These are phyloP conservation scores for Mythimna albipuncta DNA, from an alignment of 2,888 invertebrate species.

Conservation along the genomic window DNA sequence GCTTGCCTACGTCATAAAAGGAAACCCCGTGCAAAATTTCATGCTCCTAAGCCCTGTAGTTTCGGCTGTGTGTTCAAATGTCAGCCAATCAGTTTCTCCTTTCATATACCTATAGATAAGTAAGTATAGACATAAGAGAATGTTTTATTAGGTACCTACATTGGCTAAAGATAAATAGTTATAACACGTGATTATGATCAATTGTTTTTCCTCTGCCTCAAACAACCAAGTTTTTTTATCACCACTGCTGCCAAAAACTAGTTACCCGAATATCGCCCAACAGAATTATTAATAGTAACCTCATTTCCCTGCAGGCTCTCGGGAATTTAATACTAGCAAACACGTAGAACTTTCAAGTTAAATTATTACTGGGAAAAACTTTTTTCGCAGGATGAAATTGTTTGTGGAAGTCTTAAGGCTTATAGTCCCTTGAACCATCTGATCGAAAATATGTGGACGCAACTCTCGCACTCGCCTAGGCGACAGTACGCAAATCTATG, in stretches of 20 bases:
- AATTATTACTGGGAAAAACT: constrained; percentile 43
- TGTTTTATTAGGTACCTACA: neutral
- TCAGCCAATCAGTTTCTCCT: too few species aligned
- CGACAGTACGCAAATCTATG: too few species aligned
- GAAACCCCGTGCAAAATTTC: too few species aligned
- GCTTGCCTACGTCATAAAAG: too few species aligned
- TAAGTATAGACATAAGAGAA: neutral
- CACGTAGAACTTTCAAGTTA: constrained; percentile 36
- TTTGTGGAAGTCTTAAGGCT: constrained; percentile 67
- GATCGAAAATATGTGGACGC: too few species aligned
- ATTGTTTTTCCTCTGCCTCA: neutral
- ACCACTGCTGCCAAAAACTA: constrained; percentile 13
- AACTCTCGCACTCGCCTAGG: too few species aligned
- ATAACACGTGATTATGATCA: neutral
- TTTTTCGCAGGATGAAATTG: constrained; percentile 64
- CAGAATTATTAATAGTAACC: constrained; percentile 46
- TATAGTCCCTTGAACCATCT: too few species aligned
- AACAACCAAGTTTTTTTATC: neutral
- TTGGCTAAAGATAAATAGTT: neutral
- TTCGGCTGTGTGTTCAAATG: too few species aligned
- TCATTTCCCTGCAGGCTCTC: constrained; percentile 29
- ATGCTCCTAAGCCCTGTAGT: too few species aligned
- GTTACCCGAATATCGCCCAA: constrained; percentile 19
- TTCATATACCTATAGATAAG: too few species aligned
- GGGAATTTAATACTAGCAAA: constrained; percentile 37